Evolutionary conservation across 2,797 vertebrate species (phyloP).

Genomic region (Atherinosoma microstoma): DNA sequence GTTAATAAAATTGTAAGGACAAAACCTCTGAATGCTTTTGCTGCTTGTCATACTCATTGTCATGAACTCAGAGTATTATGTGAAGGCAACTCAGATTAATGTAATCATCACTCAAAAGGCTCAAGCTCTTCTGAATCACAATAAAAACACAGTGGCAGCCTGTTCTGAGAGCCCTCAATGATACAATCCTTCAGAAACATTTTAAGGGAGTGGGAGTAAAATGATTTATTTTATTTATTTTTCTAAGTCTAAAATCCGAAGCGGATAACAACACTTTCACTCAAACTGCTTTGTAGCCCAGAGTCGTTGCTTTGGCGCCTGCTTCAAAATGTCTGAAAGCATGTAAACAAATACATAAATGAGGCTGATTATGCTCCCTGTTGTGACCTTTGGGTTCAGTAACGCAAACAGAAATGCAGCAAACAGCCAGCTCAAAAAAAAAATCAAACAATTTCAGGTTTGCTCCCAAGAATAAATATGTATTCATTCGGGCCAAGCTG

Average conservation of each 20-base stretch:
- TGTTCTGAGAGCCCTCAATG: background rate
- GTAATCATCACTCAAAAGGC: background rate
- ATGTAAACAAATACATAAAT: slow-evolving; percentile 63
- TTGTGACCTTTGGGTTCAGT: slow-evolving; percentile 74
- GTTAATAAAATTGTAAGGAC: no score
- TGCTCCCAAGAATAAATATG: slow-evolving; percentile 79
- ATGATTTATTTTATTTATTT: background rate
- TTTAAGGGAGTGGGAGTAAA: background rate
- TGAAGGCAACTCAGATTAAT: background rate
- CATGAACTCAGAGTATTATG: background rate
- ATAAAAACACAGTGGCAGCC: background rate
- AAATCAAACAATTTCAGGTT: slow-evolving; percentile 73
- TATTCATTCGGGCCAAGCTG: slow-evolving; percentile 71
- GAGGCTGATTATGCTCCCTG: slow-evolving; percentile 51
- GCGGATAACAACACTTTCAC: background rate
- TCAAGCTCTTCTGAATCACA: background rate
- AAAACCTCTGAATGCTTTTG: background rate
- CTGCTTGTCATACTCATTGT: background rate
- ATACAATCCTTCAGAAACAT: background rate
- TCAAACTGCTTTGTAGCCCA: background rate
- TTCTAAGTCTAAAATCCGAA: background rate
- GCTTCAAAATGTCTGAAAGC: slow-evolving; percentile 22
- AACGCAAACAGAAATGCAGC: slow-evolving; percentile 75
- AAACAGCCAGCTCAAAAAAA: slow-evolving; percentile 59
- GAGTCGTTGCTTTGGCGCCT: slow-evolving; percentile 3